phyloP scores from a whole-genome alignment of 2,888 invertebrate species.

The Tetropium fuscum region DNA sequence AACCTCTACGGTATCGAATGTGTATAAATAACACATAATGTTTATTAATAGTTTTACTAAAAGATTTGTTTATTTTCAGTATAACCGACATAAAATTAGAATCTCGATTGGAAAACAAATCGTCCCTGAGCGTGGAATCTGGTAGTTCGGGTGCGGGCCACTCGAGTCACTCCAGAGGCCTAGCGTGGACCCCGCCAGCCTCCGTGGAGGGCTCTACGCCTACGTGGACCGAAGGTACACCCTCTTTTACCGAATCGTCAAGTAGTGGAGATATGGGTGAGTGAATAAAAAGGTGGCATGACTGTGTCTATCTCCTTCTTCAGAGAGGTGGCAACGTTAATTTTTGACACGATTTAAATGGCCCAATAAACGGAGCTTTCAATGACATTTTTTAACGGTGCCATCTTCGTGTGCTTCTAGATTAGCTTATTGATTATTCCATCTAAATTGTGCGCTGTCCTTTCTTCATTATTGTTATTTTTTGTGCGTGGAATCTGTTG shows the following conservation, averaged over 20 bases:
- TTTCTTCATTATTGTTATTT: constrained; percentile 34
- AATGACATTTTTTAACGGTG: no score
- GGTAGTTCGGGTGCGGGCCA: constrained; percentile 69
- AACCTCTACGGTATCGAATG: no score
- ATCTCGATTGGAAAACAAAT: constrained; percentile 71
- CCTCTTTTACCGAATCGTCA: constrained; percentile 97
- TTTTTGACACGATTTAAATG: background rate
- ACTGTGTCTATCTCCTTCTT: constrained; percentile 11
- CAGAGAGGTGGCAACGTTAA: constrained; percentile 9
- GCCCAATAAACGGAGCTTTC: no score
- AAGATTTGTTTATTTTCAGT: constrained; percentile 62
- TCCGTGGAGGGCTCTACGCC: constrained; percentile 93
- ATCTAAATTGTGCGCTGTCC: constrained; percentile 43
- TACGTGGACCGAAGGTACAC: constrained; percentile 99
- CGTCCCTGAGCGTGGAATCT: constrained; percentile 74
- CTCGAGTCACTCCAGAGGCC: constrained; percentile 66
- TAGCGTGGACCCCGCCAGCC: constrained; percentile 86
- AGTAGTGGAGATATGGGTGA: constrained; percentile 90
- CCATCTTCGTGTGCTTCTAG: constrained; percentile 40
- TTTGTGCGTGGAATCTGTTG: constrained; percentile 41
- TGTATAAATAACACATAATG: no score
- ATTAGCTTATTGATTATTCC: constrained; percentile 60
- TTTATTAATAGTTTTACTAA: no score
- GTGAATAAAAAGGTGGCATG: constrained; percentile 59
- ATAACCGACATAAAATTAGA: constrained; percentile 81